Percentiles rank a stretch among this genome's conserved stretches.
Conservation (phyloP, 2,113 vertebrate species). For the Argyrosomus japonicus region DNA sequence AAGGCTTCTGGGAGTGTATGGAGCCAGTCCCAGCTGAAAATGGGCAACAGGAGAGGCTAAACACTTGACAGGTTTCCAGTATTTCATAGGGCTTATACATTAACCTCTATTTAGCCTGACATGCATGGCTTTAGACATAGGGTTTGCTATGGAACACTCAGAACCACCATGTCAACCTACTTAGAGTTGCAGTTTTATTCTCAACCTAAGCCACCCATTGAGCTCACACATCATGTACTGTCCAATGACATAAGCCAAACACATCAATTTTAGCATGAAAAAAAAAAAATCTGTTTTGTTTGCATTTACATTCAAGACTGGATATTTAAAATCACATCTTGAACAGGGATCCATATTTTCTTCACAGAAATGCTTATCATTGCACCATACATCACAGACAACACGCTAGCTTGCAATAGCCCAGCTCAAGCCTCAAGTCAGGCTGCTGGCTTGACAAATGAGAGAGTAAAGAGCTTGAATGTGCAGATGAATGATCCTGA, state of each 20-base stretch:
- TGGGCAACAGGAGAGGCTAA: background rate
- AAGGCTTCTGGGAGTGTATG: background rate
- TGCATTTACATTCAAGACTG: conserved; percentile 30
- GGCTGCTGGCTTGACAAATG: conserved; percentile 71
- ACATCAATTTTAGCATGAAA: background rate
- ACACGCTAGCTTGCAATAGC: conserved; percentile 44
- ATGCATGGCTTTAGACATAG: background rate
- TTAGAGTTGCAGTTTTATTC: background rate
- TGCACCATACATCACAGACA: conserved; percentile 57
- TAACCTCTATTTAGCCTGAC: background rate
- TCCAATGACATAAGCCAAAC: conserved; percentile 11
- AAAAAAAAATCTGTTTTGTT: conserved; percentile 28
- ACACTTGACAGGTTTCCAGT: background rate
- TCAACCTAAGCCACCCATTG: background rate
- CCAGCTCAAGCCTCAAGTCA: conserved; percentile 1
- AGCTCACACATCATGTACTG: background rate
- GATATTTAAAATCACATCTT: conserved; percentile 57
- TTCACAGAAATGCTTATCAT: conserved; percentile 36
- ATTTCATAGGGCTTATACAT: background rate
- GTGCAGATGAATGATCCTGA: conserved; percentile 77
- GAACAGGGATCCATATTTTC: conserved; percentile 47
- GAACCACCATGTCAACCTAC: background rate
- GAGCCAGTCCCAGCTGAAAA: background rate
- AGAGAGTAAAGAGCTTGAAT: conserved; percentile 73
- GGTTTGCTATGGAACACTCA: background rate